Percentiles rank a stretch among this genome's conserved stretches.
Conservation (phyloP, 2,888 invertebrate genomes). For the Gari tellinella region DNA sequence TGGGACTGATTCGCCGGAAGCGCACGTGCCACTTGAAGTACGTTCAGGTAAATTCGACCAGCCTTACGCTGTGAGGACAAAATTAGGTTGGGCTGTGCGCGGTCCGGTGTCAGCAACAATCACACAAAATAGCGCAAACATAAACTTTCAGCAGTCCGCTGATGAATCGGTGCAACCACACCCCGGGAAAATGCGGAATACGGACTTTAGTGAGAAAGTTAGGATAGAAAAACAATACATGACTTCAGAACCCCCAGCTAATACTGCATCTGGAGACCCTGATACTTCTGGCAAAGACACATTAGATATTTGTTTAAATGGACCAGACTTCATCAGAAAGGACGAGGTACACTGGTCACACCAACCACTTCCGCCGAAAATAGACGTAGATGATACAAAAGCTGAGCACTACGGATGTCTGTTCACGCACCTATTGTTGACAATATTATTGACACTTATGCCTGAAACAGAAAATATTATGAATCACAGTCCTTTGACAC, state of each 20-base stretch:
- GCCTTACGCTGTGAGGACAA: constrained; percentile 18
- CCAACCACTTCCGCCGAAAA: background rate
- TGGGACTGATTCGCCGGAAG: constrained; percentile 10
- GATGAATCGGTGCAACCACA: too few relatives aligned
- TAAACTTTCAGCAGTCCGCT: background rate
- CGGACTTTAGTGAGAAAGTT: too few relatives aligned
- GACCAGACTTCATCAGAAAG: constrained; percentile 29
- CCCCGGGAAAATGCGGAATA: too few relatives aligned
- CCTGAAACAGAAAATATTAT: constrained; percentile 22
- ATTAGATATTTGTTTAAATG: constrained; percentile 21
- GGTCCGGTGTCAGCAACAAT: background rate
- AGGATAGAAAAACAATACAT: too few relatives aligned
- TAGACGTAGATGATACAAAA: constrained; percentile 14
- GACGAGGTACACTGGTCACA: constrained; percentile 17
- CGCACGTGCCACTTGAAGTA: background rate
- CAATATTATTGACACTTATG: constrained; percentile 18
- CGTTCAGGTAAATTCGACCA: constrained; percentile 7
- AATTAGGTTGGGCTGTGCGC: constrained; percentile 21
- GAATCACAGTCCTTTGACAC: too few relatives aligned
- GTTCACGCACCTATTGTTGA: constrained; percentile 42
- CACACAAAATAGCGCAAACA: background rate
- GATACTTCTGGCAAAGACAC: background rate
- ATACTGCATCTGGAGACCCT: constrained; percentile 21
- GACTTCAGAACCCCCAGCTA: constrained; percentile 24
- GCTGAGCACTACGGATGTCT: constrained; percentile 45